Base-by-base conservation (phyloP, 2,888 invertebrate species). In the Leistus spinibarbis region DNA sequence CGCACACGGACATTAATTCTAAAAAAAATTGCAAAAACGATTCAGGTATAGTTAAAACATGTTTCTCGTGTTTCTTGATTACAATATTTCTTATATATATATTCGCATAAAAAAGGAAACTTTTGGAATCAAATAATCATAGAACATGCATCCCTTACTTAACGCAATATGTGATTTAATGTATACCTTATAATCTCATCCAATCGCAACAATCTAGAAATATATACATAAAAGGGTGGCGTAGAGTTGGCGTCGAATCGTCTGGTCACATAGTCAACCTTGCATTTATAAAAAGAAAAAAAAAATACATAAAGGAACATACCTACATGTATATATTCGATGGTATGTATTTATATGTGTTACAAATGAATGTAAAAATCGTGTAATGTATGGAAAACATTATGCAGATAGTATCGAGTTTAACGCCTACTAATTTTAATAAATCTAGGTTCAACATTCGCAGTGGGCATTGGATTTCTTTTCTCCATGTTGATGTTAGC, bases 401-500 rank as follows among this genome's bases (percentile, higher is more conserved):
- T 64, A 64, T 23, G 24, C 64, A n/a, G 27, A 64, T 64, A 64
- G 17, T 64, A 23, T 17, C 24, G 27, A 16, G 24, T 23, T 64
- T 23, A 17, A n/a, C 64, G 64, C 22, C 64, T 22, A 64, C 22
- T 64, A 24, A 24, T 64, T 24, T 64, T 64, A 23, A 64, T 64
- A 64, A 64, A 57, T 57, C 40, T 40, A 40, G 5, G 40, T 40
- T 40, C 40, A 40, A 40, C 40, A 40, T 40, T 40, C 40, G 40
- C 40, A 4, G 40, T 40, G 40, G 40, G 40, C 13, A 40, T 40
- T 2, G 40, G 40, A 40, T 40, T 40, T 40, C 40, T 40, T 40
- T 40, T 40, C 40, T 40, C 7, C 40, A 40, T 10, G 40, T 40
- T 40, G 7, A 40, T 10, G 3, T 40, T 40, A 40, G 40, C 40